Percentiles rank a stretch among this genome's conserved stretches.
Evolutionary conservation across 2,113 vertebrate species (phyloP).

Genomic region (Collichthys lucidus): DNA sequence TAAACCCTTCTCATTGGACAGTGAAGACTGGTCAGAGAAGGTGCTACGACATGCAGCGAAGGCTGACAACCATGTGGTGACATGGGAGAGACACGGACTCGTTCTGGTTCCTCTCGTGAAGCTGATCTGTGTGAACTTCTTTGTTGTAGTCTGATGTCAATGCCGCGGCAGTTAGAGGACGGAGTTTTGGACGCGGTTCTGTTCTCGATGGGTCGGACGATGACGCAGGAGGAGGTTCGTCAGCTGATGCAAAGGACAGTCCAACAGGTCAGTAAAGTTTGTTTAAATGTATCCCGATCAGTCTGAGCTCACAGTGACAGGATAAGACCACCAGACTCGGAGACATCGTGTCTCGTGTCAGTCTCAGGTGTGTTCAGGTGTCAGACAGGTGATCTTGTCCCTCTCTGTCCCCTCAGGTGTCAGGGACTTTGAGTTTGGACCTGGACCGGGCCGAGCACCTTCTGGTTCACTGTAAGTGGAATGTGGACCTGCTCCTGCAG

Average conservation of each 20-base stretch:
- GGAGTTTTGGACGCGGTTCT: constrained; percentile 88
- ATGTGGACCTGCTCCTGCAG: constrained; percentile 92
- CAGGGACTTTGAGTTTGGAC: constrained; percentile 88
- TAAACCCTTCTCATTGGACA: too few relatives aligned
- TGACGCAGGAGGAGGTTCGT: constrained; percentile 92
- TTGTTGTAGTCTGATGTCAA: constrained; percentile 49
- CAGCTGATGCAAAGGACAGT: constrained; percentile 92
- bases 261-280: constrained; percentile 77
- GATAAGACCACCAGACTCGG: too few relatives aligned
- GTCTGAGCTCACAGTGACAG: not conserved
- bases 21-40: too few relatives aligned
- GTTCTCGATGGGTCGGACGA: constrained; percentile 92
- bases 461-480: constrained; percentile 93
- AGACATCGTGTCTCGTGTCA: not conserved
- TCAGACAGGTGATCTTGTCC: not conserved
- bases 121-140: constrained; percentile 11
- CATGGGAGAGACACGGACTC: too few relatives aligned
- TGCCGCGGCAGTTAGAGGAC: constrained; percentile 76
- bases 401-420: constrained; percentile 80
- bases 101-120: too few relatives aligned
- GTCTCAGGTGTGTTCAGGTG: not conserved
- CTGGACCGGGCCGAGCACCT: constrained; percentile 90
- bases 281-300: not conserved
- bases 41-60: too few relatives aligned
- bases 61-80: too few relatives aligned